These are phyloP conservation scores for Vanessa tameamea DNA, from an alignment of 1,140 invertebrate genomes.

Conservation along the genomic window DNA sequence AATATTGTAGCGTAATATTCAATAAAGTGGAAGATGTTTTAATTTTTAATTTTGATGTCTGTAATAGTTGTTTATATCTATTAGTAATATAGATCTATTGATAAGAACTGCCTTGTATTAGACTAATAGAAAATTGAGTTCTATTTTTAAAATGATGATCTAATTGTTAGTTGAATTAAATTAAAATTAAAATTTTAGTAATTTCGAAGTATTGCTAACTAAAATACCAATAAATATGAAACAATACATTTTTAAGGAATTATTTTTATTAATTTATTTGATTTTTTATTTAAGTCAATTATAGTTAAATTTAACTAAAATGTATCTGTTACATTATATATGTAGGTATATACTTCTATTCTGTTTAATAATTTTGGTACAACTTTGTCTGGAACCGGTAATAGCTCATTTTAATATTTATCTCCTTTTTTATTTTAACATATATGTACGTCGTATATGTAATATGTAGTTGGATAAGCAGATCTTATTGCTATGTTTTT, in stretches of 20 bases:
- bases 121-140: slow-evolving; percentile 16
- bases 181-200: not conserved
- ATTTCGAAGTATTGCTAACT: too few relatives aligned
- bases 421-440: not conserved
- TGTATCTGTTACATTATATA: too few relatives aligned
- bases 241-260: too few relatives aligned
- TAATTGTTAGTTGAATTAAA: not conserved
- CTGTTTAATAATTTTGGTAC: too few relatives aligned
- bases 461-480: not conserved
- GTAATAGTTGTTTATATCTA: slow-evolving; percentile 8
- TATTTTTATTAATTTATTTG: too few relatives aligned
- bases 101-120: slow-evolving; percentile 33
- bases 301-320: too few relatives aligned
- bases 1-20: slow-evolving; percentile 34
- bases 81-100: slow-evolving; percentile 4
- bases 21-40: slow-evolving; percentile 10
- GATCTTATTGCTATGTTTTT: not conserved
- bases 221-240: too few relatives aligned
- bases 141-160: not conserved
- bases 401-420: not conserved
- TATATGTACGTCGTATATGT: not conserved
- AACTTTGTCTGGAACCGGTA: not conserved
- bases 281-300: too few relatives aligned
- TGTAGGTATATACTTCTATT: too few relatives aligned
- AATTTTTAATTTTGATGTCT: slow-evolving; percentile 12